A percentile compares a stretch with the other conserved stretches of the same genome.
Evolutionary conservation across 2,797 vertebrate species (phyloP).

Genomic region (Betta splendens): DNA sequence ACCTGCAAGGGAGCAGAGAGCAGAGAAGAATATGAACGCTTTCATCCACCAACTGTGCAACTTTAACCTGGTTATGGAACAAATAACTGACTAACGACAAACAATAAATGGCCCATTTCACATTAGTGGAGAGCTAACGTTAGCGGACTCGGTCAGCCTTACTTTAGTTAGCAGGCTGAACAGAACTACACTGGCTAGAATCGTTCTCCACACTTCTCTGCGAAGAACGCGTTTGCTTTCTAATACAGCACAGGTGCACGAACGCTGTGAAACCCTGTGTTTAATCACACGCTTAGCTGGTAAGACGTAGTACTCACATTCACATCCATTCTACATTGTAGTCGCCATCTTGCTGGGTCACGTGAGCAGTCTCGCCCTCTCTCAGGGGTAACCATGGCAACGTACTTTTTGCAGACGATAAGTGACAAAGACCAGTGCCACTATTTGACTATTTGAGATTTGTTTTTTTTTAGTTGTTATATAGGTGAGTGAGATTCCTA

Average conservation of each 20-base stretch:
- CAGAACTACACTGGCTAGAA: background rate
- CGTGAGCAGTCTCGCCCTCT: conserved; percentile 65
- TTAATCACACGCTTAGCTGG: conserved; percentile 32
- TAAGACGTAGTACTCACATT: conserved; percentile 61
- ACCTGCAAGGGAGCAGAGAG: conserved; percentile 34
- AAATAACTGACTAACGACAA: conserved; percentile 32
- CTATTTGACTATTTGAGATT: background rate
- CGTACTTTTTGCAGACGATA: conserved; percentile 11
- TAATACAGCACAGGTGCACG: accelerated
- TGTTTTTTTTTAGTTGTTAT: too few species aligned
- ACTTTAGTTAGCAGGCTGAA: conserved; percentile 16
- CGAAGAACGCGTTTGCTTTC: background rate
- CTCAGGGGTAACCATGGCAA: conserved; percentile 67
- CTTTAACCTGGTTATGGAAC: too few species aligned
- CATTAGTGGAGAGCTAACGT: conserved; percentile 54
- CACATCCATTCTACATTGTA: conserved; percentile 63
- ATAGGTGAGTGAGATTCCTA: too few species aligned
- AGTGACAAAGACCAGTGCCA: background rate
- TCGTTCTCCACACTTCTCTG: background rate
- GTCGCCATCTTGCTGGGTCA: conserved; percentile 78
- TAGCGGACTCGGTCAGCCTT: conserved; percentile 43
- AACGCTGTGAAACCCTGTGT: background rate
- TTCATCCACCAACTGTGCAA: accelerated
- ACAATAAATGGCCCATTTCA: conserved; percentile 40
- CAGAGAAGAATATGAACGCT: background rate